Evolutionary conservation across 1,140 invertebrate genomes (phyloP).

Genomic region (Diplogasteroides magnus): DNA sequence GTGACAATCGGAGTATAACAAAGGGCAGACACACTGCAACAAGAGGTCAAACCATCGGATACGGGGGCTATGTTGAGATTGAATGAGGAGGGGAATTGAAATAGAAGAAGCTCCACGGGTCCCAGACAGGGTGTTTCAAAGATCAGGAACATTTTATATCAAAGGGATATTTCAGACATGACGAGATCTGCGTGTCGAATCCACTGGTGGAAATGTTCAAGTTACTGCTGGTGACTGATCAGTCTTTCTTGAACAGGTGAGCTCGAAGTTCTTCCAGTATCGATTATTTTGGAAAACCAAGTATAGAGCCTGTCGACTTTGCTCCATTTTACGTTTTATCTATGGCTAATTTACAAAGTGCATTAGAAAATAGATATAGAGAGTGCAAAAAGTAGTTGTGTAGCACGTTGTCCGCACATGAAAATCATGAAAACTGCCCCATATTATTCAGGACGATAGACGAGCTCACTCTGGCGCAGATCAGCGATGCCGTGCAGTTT

Average conservation of each 20-base stretch:
- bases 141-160: conserved; percentile 13
- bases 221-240: conserved; percentile 39
- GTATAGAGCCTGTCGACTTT: too few species aligned
- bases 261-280: too few species aligned
- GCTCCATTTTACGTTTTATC: too few species aligned
- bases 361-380: too few species aligned
- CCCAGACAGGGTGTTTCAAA: conserved; percentile 1
- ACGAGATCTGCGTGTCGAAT: conserved; percentile 51
- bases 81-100: neutral
- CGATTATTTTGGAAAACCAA: neutral
- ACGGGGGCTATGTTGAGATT: too few species aligned
- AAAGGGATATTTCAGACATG: conserved; percentile 36
- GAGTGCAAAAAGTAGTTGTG: too few species aligned
- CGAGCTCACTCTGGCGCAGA: conserved; percentile 36
- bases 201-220: conserved; percentile 51
- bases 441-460: conserved; percentile 33
- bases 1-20: too few species aligned
- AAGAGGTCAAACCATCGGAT: too few species aligned
- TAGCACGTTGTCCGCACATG: too few species aligned
- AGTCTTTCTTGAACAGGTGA: conserved; percentile 37
- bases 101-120: neutral
- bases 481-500: conserved; percentile 38
- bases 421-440: too few species aligned
- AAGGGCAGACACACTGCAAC: too few species aligned
- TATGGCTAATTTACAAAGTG: too few species aligned